Conservation (phyloP, 2,113 vertebrate genomes). For the Lycocorax pyrrhopterus region DNA sequence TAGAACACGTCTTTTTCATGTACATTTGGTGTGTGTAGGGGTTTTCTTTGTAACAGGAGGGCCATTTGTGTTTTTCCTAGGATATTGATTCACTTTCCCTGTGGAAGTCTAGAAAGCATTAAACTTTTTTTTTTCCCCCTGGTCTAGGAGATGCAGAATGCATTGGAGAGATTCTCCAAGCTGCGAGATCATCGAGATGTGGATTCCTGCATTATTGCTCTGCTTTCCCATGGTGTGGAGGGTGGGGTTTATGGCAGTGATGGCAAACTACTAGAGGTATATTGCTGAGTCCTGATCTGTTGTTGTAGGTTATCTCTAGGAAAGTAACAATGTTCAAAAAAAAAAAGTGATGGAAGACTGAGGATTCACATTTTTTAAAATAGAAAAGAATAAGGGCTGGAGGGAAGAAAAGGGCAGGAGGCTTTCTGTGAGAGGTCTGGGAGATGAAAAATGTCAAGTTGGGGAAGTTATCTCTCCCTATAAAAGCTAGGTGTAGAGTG, state of each 20-base stretch:
- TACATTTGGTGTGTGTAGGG: background rate
- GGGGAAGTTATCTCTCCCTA: background rate
- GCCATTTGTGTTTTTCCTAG: background rate
- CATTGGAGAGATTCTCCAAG: conserved; percentile 81
- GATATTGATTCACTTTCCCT: background rate
- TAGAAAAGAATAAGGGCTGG: background rate
- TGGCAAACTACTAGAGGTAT: conserved; percentile 85
- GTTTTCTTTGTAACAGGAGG: background rate
- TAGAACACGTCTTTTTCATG: accelerated
- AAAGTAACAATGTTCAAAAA: background rate
- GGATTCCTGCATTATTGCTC: conserved; percentile 87
- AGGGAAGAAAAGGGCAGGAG: background rate
- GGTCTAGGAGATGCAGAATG: conserved; percentile 80
- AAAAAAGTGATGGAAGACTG: background rate
- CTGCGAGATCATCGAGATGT: conserved; percentile 69
- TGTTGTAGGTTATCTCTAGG: background rate
- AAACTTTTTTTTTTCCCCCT: background rate
- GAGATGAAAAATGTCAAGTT: background rate
- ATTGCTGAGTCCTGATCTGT: background rate
- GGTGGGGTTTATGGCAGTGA: conserved; percentile 91
- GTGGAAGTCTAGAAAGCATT: background rate
- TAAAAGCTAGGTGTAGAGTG: background rate
- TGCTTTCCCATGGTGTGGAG: conserved; percentile 93
- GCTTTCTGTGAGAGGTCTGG: background rate
- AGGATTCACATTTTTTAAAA: background rate